phyloP scores from a whole-genome alignment of 2,113 vertebrate genomes.

The Pteruthius melanotis region DNA sequence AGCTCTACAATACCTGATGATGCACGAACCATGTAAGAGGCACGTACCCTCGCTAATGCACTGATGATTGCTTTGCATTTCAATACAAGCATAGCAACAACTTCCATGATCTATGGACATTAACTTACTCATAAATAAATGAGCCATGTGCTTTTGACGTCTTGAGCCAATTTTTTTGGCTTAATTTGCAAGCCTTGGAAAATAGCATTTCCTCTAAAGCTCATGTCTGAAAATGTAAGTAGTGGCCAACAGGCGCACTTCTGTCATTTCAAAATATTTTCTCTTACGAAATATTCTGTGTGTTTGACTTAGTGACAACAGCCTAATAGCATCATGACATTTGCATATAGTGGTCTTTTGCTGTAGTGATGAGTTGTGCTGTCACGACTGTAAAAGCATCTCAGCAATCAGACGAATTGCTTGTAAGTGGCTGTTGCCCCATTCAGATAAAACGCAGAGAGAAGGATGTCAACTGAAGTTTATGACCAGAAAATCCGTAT shows the following conservation, averaged over 20 bases:
- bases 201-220: neutral
- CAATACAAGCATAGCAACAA: neutral
- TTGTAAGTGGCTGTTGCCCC: neutral
- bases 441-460: neutral
- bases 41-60: fast-evolving
- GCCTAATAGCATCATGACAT: neutral
- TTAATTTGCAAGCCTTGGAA: neutral
- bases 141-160: neutral
- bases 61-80: neutral
- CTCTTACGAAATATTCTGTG: neutral
- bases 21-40: neutral
- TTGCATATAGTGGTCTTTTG: neutral
- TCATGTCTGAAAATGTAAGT: neutral
- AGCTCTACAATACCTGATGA: neutral
- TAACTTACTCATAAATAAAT: neutral
- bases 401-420: neutral
- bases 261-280: neutral
- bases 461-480: neutral
- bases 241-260: neutral
- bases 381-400: neutral
- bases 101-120: neutral
- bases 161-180: neutral
- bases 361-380: neutral
- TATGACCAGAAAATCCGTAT: neutral
- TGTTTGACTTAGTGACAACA: neutral